Base-by-base conservation (phyloP, 2,888 invertebrate species). In the Carterocephalus palaemon region DNA sequence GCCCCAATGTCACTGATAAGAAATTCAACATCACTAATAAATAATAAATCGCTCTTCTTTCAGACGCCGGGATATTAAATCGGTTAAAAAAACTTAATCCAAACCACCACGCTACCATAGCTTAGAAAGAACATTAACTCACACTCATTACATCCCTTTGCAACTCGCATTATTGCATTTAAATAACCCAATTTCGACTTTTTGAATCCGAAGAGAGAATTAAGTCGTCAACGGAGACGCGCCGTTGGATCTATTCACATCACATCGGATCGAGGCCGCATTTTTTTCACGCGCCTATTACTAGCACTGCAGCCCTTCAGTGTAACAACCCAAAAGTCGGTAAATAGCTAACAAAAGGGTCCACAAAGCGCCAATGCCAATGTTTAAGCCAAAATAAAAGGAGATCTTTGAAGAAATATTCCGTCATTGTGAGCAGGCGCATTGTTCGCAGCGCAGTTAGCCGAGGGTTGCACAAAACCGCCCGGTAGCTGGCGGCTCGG, bases 341-440 rank as follows among this genome's bases (percentile, higher is more conserved):
- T 84, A 85, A 85, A 85, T 78, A 80, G 70, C 48, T 60, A 66
- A 86, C 85, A 86, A 86, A 76, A 70, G 78, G 57, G 48, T 51
- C 56, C 56, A 86, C 85, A 85, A 86, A 80, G 52, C 65, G 51
- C 75, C 73, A 77, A 82, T 81, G 76, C 82, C 85, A 75, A 85
- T 85, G 85, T 86, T 85, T 85, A 80, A 81, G 64, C 70, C 69
- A 73, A 77, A 74, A 84, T 81, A 84, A 85, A 75, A 65, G 67
- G 69, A 71, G 62, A 70, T 81, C 76, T 78, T 70, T 66, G 60
- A 56, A 82, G 80, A 75, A 77, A 67, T 57, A 66, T 51, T 54
- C n/a, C 51, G 48, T 57, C 49, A 73, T 85, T 85, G 82, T 85
- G 70, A 70, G 66, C 62, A 3, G 16, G 48, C 54, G 70, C 70